A percentile compares a stretch with the other conserved stretches of the same genome.
Evolutionary conservation across 2,797 vertebrate species (phyloP).

Genomic region (Melanotaenia pygmaea): DNA sequence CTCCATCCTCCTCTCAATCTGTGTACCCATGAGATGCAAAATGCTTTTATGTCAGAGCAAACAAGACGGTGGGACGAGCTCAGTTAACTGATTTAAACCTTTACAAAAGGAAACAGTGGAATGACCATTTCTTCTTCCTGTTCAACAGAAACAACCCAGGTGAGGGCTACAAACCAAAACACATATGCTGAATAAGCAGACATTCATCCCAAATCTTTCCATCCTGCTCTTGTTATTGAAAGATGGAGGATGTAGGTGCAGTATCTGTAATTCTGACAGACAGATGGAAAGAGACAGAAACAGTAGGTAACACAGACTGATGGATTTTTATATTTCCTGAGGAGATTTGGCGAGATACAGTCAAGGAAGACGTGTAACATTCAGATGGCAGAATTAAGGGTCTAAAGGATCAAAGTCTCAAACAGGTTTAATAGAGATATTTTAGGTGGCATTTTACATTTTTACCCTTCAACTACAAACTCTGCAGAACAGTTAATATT

Average conservation of each 20-base stretch:
- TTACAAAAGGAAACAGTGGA: constrained; percentile 6
- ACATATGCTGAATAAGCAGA: constrained; percentile 10
- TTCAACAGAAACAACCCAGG: constrained; percentile 17
- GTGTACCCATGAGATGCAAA: background rate
- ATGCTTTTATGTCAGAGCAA: background rate
- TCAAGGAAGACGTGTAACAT: constrained; percentile 14
- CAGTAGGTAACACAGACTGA: constrained; percentile 11
- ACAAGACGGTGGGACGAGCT: background rate
- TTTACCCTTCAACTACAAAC: background rate
- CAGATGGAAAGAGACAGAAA: constrained; percentile 25
- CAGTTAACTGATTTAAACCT: constrained; percentile 2
- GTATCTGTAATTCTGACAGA: constrained; percentile 10
- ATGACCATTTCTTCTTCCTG: constrained; percentile 24
- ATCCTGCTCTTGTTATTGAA: constrained; percentile 23
- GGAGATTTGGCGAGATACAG: constrained; percentile 7
- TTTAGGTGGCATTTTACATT: constrained; percentile 4
- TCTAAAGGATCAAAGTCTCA: background rate
- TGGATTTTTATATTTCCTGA: background rate
- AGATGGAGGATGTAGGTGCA: constrained; percentile 18
- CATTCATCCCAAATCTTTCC: constrained; percentile 16
- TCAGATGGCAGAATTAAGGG: background rate
- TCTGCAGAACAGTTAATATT: background rate
- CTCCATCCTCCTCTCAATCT: constrained; percentile 96
- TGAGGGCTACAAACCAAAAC: constrained; percentile 46
- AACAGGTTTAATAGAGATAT: background rate